A percentile compares a stretch with the other conserved stretches of the same genome.
Conservation (phyloP, 2,888 invertebrate genomes). For the Hymenopus coronatus region DNA sequence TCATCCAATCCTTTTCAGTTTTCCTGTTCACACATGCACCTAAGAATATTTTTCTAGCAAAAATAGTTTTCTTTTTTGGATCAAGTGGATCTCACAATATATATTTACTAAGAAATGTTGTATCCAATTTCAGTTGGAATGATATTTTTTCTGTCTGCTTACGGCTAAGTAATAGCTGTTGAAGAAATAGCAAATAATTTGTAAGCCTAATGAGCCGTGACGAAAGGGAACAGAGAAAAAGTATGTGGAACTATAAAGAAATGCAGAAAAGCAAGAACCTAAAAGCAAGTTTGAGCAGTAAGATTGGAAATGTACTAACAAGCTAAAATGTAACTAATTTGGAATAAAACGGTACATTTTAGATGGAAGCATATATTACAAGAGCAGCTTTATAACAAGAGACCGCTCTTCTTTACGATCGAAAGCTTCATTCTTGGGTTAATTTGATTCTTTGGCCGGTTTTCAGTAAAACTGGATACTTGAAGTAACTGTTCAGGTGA, state of each 20-base stretch:
- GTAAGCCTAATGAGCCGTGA: no score
- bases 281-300: not conserved
- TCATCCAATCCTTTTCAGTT: no score
- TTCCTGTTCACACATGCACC: no score
- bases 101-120: no score
- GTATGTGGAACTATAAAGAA: not conserved
- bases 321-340: not conserved
- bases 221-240: no score
- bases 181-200: no score
- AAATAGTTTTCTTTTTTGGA: no score
- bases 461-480: not conserved
- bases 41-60: no score
- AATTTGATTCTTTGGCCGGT: not conserved
- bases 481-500: not conserved
- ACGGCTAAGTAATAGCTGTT: no score
- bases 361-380: not conserved
- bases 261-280: not conserved
- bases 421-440: not conserved
- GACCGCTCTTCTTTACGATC: not conserved
- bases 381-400: not conserved
- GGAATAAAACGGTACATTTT: not conserved
- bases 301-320: not conserved
- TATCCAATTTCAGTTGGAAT: no score
- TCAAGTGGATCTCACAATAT: no score
- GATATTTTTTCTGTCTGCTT: no score